Evolutionary conservation across 1,140 invertebrate species (phyloP).

Genomic region (Trichomalopsis sarcophagae): DNA sequence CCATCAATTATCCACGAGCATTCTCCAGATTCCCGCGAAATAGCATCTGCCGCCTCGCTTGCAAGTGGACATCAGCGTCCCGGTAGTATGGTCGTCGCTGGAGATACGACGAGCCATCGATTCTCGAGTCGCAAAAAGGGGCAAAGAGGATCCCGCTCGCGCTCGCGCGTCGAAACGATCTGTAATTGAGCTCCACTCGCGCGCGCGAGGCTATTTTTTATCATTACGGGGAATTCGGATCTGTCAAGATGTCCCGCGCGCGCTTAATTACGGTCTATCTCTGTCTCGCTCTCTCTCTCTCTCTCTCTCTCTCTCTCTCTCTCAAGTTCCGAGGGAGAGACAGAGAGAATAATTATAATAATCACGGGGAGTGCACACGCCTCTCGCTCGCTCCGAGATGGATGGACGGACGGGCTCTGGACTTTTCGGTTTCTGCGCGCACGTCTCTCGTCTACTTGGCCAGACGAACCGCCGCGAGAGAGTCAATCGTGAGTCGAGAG

Average conservation of each 20-base stretch:
- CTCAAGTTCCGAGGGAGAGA: slow-evolving; percentile 33
- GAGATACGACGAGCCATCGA: slow-evolving; percentile 28
- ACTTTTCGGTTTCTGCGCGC: slow-evolving; percentile 61
- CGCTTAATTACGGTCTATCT: slow-evolving; percentile 71
- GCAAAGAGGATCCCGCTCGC: background rate
- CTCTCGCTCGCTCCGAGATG: slow-evolving; percentile 63
- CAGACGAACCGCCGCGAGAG: background rate
- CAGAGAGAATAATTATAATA: slow-evolving; percentile 74
- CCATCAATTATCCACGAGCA: slow-evolving; percentile 34
- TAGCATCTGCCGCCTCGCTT: background rate
- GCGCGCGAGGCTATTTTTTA: slow-evolving; percentile 61
- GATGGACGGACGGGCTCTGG: slow-evolving; percentile 68
- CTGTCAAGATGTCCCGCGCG: slow-evolving; percentile 73
- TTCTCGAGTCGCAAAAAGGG: slow-evolving; percentile 16
- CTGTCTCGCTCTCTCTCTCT: slow-evolving; percentile 36
- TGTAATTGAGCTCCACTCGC: slow-evolving; percentile 52
- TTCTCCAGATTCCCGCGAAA: slow-evolving; percentile 22
- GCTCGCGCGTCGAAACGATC: slow-evolving; percentile 25
- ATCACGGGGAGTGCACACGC: slow-evolving; percentile 70
- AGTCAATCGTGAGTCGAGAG: background rate
- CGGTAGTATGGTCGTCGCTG: background rate
- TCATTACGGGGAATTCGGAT: slow-evolving; percentile 72
- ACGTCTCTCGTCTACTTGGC: slow-evolving; percentile 25
- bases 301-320: slow-evolving; percentile 53
- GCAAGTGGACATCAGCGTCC: slow-evolving; percentile 2